Percentiles rank a stretch among this genome's conserved stretches.
Conservation (phyloP, 2,797 vertebrate species). For the Phaenicophaeus curvirostris region DNA sequence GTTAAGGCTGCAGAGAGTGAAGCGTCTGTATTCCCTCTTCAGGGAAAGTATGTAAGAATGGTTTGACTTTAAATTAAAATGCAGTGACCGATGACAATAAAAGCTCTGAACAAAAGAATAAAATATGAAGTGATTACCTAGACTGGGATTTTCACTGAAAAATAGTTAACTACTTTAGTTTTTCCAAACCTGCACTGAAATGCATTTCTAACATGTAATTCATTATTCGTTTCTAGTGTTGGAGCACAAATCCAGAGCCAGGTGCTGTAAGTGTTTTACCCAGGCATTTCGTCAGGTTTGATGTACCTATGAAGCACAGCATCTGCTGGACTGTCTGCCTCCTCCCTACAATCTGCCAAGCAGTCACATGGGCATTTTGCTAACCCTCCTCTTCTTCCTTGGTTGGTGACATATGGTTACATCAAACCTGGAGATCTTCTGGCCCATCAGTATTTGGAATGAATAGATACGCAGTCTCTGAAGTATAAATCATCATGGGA, state of each 20-base stretch:
- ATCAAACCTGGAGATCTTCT: not conserved
- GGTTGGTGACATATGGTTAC: not conserved
- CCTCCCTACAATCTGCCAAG: not conserved
- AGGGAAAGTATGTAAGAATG: not conserved
- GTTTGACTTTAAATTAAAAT: not conserved
- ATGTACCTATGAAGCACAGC: not conserved
- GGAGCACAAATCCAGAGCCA: not conserved
- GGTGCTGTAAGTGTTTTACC: not conserved
- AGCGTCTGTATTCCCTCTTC: not conserved
- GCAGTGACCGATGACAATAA: not conserved
- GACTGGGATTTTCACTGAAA: not conserved
- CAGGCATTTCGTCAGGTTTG: not conserved
- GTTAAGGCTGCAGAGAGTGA: not conserved
- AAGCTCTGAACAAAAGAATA: not conserved
- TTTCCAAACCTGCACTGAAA: accelerated
- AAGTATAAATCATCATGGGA: not conserved
- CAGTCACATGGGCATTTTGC: not conserved
- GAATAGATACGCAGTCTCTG: not conserved
- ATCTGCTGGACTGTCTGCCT: not conserved
- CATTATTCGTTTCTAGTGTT: not conserved
- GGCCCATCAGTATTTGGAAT: not conserved
- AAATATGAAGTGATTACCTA: not conserved
- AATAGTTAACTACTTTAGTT: not conserved
- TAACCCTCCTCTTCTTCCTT: not conserved
- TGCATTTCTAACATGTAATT: not conserved